A percentile compares a stretch with the other conserved stretches of the same genome.
Conservation (phyloP, 1,140 invertebrate species). For the Steinernema khuongi region DNA sequence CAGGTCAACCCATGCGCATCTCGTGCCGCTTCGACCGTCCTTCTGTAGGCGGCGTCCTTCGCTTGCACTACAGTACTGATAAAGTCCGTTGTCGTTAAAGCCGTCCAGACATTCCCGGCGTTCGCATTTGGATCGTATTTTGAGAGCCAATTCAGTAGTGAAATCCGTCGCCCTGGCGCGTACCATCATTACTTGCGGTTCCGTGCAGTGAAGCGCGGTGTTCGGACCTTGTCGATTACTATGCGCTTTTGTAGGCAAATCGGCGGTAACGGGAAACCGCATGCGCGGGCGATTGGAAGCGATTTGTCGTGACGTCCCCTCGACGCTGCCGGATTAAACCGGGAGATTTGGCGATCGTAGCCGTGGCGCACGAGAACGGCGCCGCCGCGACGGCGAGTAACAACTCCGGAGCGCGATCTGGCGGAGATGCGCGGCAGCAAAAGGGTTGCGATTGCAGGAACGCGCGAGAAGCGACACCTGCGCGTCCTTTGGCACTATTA, state of each 20-base stretch:
- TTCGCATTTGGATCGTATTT: too few relatives aligned
- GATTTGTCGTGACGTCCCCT: neutral
- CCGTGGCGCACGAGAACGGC: neutral
- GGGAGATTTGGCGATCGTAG: neutral
- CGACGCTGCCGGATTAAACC: constrained; percentile 1
- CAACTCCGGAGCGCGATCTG: neutral
- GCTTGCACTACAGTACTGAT: too few relatives aligned
- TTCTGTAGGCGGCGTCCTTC: too few relatives aligned
- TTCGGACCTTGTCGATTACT: neutral
- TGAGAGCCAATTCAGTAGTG: too few relatives aligned
- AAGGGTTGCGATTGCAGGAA: too few relatives aligned
- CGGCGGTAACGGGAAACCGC: constrained; percentile 3
- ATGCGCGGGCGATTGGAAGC: neutral
- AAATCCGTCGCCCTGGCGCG: too few relatives aligned
- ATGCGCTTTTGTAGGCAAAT: constrained; percentile 7
- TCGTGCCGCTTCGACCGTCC: too few relatives aligned
- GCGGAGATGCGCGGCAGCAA: neutral
- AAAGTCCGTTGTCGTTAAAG: too few relatives aligned
- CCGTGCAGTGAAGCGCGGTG: neutral
- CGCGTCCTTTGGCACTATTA: neutral
- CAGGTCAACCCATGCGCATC: too few relatives aligned
- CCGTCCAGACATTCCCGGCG: too few relatives aligned
- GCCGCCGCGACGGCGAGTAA: neutral
- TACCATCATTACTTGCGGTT: neutral
- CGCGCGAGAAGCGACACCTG: neutral